These are phyloP conservation scores for Nanorana parkeri DNA, from an alignment of 2,113 vertebrate species.

Conservation along the genomic window DNA sequence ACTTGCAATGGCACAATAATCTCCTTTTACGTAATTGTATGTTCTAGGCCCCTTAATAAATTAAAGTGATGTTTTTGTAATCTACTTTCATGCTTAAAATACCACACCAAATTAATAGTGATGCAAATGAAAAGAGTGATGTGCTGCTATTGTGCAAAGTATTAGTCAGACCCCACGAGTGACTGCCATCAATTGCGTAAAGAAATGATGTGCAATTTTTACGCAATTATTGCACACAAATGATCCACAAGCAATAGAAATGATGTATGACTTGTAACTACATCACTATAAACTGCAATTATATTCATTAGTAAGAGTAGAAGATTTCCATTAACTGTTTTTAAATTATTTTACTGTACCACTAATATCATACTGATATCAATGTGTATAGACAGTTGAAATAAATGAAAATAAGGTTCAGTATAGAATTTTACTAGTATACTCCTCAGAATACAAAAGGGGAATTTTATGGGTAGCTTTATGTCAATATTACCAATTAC, in stretches of 20 bases:
- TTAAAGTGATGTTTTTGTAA: conserved; percentile 26
- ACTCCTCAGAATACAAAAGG: too few relatives aligned
- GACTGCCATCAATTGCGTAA: neutral
- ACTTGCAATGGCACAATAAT: conserved; percentile 7
- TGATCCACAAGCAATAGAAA: neutral
- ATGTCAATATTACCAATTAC: too few relatives aligned
- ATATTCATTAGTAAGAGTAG: too few relatives aligned
- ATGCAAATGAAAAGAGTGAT: conserved; percentile 28
- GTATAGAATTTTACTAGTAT: too few relatives aligned
- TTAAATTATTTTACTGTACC: too few relatives aligned
- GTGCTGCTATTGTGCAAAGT: conserved; percentile 4
- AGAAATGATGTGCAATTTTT: neutral
- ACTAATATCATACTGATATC: too few relatives aligned
- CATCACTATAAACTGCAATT: too few relatives aligned
- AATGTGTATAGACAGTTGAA: too few relatives aligned
- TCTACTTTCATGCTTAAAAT: conserved; percentile 33
- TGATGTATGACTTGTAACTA: neutral
- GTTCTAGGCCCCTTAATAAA: conserved; percentile 26
- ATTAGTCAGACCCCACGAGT: conserved; percentile 5
- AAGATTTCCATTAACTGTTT: too few relatives aligned
- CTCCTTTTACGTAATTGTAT: conserved; percentile 22
- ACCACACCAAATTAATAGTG: conserved; percentile 16
- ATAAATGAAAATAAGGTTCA: too few relatives aligned
- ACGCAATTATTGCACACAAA: neutral
- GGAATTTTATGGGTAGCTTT: too few relatives aligned